These are phyloP conservation scores for Chironomus tentans DNA, from an alignment of 2,888 invertebrate species.

Conservation along the genomic window DNA sequence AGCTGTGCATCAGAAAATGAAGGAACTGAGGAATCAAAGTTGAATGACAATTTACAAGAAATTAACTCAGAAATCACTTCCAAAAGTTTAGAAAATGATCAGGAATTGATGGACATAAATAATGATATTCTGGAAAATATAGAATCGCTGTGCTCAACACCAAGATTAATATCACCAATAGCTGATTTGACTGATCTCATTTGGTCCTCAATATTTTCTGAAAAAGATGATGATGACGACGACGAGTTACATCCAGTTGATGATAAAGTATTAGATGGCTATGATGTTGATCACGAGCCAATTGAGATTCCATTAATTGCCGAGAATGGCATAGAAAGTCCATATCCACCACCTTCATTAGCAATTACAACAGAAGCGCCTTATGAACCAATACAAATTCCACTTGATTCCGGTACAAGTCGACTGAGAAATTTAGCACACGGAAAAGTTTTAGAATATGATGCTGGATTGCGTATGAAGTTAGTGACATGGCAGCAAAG, in stretches of 20 bases:
- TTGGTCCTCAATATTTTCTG: background rate
- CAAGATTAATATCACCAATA: background rate
- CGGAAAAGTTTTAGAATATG: background rate
- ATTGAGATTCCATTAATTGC: background rate
- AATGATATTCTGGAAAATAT: background rate
- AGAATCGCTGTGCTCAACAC: background rate
- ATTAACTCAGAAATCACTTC: no score
- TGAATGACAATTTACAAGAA: no score
- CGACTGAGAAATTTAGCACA: background rate
- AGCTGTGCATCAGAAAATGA: no score
- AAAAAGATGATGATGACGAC: background rate
- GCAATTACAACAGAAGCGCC: background rate
- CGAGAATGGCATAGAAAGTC: background rate
- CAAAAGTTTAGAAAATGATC: no score
- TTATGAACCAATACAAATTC: background rate
- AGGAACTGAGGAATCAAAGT: no score
- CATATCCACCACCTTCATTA: background rate
- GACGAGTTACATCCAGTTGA: background rate
- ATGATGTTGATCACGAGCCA: conserved; percentile 9
- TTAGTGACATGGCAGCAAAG: background rate
- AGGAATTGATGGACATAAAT: background rate
- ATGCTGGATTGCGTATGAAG: background rate
- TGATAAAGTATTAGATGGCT: background rate
- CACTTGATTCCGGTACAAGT: background rate
- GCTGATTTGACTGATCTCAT: background rate